phyloP scores from a whole-genome alignment of 2,113 vertebrate species.

The Cebus imitator region DNA sequence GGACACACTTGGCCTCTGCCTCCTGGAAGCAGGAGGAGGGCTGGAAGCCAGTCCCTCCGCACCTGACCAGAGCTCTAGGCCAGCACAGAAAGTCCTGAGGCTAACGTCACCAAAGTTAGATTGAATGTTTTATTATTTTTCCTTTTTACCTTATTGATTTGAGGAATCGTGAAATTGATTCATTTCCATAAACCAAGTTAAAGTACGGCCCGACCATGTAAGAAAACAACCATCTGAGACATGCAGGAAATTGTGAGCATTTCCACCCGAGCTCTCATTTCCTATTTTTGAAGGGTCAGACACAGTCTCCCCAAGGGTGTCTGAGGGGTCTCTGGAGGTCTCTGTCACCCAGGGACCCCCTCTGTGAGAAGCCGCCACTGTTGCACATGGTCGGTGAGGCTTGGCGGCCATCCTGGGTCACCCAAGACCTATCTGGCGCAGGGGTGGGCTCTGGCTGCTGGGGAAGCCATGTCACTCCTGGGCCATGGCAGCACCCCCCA shows the following conservation, averaged over 20 bases:
- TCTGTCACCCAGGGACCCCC: neutral
- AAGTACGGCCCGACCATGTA: constrained; percentile 55
- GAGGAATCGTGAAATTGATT: constrained; percentile 69
- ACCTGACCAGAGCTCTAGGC: neutral
- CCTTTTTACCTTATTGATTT: constrained; percentile 72
- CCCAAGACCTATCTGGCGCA: rapidly evolving
- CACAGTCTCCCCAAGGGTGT: constrained; percentile 42
- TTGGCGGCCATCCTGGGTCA: neutral
- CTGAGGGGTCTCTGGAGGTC: neutral
- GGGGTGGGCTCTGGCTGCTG: neutral
- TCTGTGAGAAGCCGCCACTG: neutral
- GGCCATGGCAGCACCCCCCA: neutral
- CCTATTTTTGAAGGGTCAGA: constrained; percentile 70
- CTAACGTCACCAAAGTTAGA: constrained; percentile 65
- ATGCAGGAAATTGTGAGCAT: constrained; percentile 74
- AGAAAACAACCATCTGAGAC: constrained; percentile 72
- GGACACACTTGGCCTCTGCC: neutral
- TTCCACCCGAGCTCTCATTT: constrained; percentile 71
- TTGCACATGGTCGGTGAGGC: neutral
- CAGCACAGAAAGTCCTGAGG: constrained; percentile 65
- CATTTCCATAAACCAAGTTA: constrained; percentile 70
- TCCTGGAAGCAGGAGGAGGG: neutral
- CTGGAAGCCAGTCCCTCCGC: neutral
- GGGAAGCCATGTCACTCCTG: neutral
- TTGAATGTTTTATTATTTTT: constrained; percentile 66